phyloP scores from a whole-genome alignment of 2,888 invertebrate species.

The Lepetodrilus schrolli region DNA sequence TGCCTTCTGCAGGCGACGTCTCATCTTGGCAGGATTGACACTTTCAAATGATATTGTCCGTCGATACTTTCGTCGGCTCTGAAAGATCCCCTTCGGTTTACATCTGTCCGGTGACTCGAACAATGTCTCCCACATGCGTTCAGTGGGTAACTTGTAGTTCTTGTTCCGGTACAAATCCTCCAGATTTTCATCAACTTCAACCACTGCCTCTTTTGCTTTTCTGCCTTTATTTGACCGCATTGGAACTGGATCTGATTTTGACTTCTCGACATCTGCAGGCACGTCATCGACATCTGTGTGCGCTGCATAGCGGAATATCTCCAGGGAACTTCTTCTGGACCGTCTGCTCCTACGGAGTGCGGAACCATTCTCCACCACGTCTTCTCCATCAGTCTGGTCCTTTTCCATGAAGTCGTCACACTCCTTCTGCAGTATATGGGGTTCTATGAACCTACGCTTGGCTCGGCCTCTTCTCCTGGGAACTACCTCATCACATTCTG shows the following conservation, averaged over 20 bases:
- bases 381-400: neutral
- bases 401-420: neutral
- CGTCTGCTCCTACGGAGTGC: neutral
- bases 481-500: neutral
- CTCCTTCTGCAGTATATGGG: neutral
- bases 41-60: conserved; percentile 52
- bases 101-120: conserved; percentile 49
- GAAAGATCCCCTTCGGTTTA: conserved; percentile 34
- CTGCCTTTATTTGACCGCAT: neutral
- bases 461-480: neutral
- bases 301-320: conserved; percentile 5
- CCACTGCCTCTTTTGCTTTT: neutral
- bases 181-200: conserved; percentile 37
- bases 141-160: conserved; percentile 55
- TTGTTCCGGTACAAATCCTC: conserved; percentile 59
- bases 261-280: neutral
- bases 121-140: conserved; percentile 61
- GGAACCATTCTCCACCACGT: neutral
- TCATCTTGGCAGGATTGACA: conserved; percentile 50
- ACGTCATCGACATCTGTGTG: neutral
- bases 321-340: neutral
- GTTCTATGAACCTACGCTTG: neutral
- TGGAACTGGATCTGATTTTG: neutral
- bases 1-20: conserved; percentile 55
- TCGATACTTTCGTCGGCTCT: conserved; percentile 47